These are phyloP conservation scores for Syngnathus acus DNA, from an alignment of 2,797 vertebrate species.

Conservation along the genomic window DNA sequence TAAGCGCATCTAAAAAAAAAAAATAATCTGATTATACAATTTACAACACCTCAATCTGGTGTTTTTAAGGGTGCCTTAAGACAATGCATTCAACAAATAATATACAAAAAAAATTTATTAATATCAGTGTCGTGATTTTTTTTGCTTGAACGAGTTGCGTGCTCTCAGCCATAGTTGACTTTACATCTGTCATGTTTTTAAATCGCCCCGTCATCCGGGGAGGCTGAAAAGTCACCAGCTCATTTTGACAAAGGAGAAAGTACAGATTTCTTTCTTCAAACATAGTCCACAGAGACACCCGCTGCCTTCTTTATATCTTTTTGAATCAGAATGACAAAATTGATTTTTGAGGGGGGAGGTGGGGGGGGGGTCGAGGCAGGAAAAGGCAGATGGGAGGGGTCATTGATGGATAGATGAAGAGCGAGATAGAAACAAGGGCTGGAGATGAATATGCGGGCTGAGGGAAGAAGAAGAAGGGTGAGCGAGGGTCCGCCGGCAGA, in stretches of 20 bases:
- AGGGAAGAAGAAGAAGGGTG: conserved; percentile 23
- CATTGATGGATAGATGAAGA: conserved; percentile 28
- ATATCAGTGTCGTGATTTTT: no score
- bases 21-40: no score
- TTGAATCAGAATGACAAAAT: conserved; percentile 42
- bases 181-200: no score
- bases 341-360: conserved; percentile 53
- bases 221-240: conserved; percentile 13
- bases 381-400: conserved; percentile 27
- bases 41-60: no score
- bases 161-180: no score
- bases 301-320: conserved; percentile 36
- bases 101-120: no score
- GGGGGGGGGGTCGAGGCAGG: conserved; percentile 39
- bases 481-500: conserved; percentile 60
- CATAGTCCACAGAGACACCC: conserved; percentile 50
- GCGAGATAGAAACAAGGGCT: conserved; percentile 20
- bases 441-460: conserved; percentile 12
- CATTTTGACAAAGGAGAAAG: no score
- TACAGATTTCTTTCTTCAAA: conserved; percentile 18
- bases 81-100: no score
- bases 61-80: no score
- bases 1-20: no score
- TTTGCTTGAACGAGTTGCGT: no score
- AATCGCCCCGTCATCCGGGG: no score